Evolutionary conservation across 2,797 vertebrate species (phyloP).

Genomic region (Ambastaia sidthimunki): DNA sequence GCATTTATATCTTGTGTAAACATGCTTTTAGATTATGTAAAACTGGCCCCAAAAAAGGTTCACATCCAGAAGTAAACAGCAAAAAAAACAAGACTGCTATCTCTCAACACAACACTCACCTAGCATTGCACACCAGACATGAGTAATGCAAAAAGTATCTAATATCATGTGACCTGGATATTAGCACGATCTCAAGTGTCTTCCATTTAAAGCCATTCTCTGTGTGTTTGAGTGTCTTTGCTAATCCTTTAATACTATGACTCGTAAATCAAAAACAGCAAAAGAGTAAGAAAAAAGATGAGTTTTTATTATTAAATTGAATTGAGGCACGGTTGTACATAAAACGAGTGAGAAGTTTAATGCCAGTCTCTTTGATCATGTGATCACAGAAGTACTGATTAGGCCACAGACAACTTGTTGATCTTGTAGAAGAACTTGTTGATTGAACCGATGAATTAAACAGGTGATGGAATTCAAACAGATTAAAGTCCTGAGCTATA

Average conservation of each 20-base stretch:
- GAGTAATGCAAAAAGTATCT: neutral
- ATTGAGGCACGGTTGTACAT: conserved; percentile 11
- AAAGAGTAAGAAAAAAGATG: conserved; percentile 11
- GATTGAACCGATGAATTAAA: neutral
- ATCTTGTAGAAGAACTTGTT: no score
- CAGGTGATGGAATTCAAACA: neutral
- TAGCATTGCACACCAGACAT: neutral
- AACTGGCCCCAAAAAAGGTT: neutral
- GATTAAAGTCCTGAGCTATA: neutral
- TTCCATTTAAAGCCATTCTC: neutral
- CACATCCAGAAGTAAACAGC: neutral
- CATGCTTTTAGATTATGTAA: no score
- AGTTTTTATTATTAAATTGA: conserved; percentile 2
- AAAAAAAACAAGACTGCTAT: neutral
- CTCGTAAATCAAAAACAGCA: neutral
- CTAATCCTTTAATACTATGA: neutral
- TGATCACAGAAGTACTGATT: neutral
- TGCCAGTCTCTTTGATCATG: neutral
- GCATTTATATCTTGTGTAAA: conserved; percentile 16
- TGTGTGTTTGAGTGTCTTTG: neutral
- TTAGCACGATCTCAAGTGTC: neutral
- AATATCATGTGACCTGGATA: neutral
- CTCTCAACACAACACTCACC: neutral
- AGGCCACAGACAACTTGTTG: neutral
- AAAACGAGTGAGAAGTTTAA: neutral